Percentiles rank a stretch among this genome's conserved stretches.
Conservation (phyloP, 2,888 invertebrate genomes). For the Drosophila acutilabella region DNA sequence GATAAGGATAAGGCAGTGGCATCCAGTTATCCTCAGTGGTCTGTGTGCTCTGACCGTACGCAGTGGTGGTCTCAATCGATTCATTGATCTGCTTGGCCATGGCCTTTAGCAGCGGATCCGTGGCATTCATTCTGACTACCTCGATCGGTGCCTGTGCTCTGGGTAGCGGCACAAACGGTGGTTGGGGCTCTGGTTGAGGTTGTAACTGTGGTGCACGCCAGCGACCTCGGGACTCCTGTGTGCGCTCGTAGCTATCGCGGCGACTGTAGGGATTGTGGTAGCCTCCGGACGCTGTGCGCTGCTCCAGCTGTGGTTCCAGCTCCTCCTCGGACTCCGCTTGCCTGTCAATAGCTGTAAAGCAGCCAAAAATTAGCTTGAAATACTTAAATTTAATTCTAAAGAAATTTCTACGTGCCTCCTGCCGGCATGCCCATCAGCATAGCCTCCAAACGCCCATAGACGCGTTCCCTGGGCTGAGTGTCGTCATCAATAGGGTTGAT, state of each 20-base stretch:
- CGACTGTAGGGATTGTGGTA: conserved; percentile 38
- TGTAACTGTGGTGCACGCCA: conserved; percentile 37
- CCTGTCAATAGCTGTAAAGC: conserved; percentile 42
- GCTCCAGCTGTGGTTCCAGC: conserved; percentile 16
- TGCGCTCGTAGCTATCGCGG: conserved; percentile 57
- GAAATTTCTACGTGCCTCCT: conserved; percentile 20
- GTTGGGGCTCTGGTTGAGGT: conserved; percentile 1
- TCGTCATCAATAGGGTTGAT: conserved; percentile 51
- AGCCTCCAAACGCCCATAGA: conserved; percentile 65
- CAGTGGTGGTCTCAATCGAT: conserved; percentile 62
- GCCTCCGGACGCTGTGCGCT: conserved; percentile 28
- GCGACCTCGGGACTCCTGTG: conserved; percentile 55
- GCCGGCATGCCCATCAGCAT: conserved; percentile 72
- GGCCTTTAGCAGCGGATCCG: conserved; percentile 56
- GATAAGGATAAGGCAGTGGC: conserved; percentile 69
- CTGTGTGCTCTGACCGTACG: conserved; percentile 13
- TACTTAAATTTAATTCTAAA: too few species aligned
- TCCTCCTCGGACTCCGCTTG: conserved; percentile 53
- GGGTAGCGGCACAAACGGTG: conserved; percentile 5
- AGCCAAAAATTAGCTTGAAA: too few species aligned
- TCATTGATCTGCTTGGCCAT: conserved; percentile 74
- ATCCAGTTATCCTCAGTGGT: conserved; percentile 68
- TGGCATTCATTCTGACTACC: conserved; percentile 51
- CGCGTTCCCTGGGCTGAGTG: conserved; percentile 53
- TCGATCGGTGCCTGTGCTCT: conserved; percentile 35